Conservation (phyloP, 2,888 invertebrate species). For the Saturnia pavonia region DNA sequence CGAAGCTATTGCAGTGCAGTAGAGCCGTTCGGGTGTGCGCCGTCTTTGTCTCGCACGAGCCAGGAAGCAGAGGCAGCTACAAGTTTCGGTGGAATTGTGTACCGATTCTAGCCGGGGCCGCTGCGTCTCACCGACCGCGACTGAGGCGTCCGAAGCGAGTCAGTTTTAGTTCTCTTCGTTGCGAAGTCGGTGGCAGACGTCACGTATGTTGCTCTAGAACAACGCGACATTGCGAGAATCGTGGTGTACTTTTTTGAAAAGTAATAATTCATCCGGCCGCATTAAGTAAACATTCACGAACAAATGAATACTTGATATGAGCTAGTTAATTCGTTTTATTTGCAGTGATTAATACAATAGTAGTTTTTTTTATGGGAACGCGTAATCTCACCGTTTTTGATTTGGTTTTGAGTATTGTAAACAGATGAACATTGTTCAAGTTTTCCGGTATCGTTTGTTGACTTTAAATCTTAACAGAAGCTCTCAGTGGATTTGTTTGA, state of each 20-base stretch:
- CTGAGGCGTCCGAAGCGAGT: constrained; percentile 30
- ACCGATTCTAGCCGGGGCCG: constrained; percentile 53
- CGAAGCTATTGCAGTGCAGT: constrained; percentile 53
- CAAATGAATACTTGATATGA: constrained; percentile 72
- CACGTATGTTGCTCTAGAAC: constrained; percentile 49
- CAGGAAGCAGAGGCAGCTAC: constrained; percentile 42
- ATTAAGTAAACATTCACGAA: constrained; percentile 68
- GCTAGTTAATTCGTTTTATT: constrained; percentile 57
- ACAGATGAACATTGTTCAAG: constrained; percentile 69
- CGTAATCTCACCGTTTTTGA: constrained; percentile 61
- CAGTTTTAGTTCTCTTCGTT: constrained; percentile 65
- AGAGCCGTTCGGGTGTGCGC: constrained; percentile 41
- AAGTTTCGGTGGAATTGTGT: constrained; percentile 51
- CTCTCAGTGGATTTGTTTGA: constrained; percentile 48
- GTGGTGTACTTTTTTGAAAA: constrained; percentile 66
- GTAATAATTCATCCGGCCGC: constrained; percentile 71
- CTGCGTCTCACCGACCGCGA: constrained; percentile 32
- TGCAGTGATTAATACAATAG: constrained; percentile 67
- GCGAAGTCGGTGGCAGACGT: constrained; percentile 73
- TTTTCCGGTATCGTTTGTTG: constrained; percentile 67
- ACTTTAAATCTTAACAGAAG: constrained; percentile 46
- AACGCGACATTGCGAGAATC: constrained; percentile 61
- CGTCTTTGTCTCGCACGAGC: constrained; percentile 57
- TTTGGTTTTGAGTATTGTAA: constrained; percentile 67
- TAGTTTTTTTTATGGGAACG: constrained; percentile 57